A percentile compares a stretch with the other conserved stretches of the same genome.
phyloP scores from a whole-genome alignment of 2,113 vertebrate genomes.

The Fulica atra region DNA sequence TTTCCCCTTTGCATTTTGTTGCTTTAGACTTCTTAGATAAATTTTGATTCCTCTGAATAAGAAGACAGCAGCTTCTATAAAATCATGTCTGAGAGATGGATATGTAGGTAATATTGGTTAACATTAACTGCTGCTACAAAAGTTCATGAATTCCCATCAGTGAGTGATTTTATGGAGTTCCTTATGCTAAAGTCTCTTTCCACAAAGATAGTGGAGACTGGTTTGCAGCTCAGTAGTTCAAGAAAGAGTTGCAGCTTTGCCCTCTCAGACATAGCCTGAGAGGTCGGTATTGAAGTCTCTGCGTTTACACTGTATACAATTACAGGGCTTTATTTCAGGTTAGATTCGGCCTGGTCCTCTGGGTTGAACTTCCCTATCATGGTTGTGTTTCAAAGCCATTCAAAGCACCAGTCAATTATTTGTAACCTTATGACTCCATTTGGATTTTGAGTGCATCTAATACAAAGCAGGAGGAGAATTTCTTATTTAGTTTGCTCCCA shows the following conservation, averaged over 20 bases:
- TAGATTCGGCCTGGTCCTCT: not conserved
- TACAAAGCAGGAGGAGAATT: not conserved
- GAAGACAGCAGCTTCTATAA: not conserved
- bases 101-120: not conserved
- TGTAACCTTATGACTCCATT: not conserved
- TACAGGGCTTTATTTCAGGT: conserved; percentile 20
- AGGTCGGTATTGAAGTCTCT: not conserved
- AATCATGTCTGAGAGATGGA: not conserved
- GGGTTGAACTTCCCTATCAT: not conserved
- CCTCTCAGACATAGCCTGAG: not conserved
- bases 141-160: conserved; percentile 3
- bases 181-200: not conserved
- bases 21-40: not conserved
- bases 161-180: not conserved
- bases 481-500: not conserved
- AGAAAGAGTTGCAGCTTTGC: conserved; percentile 7
- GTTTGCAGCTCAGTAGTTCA: not conserved
- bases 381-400: not conserved
- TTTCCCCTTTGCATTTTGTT: not conserved
- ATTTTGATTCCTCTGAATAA: not conserved
- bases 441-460: not conserved
- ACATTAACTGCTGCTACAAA: conserved; percentile 14
- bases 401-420: not conserved
- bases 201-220: not conserved
- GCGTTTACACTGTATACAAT: not conserved